These are phyloP conservation scores for Coreius guichenoti DNA, from an alignment of 2,797 vertebrate genomes.

Conservation along the genomic window DNA sequence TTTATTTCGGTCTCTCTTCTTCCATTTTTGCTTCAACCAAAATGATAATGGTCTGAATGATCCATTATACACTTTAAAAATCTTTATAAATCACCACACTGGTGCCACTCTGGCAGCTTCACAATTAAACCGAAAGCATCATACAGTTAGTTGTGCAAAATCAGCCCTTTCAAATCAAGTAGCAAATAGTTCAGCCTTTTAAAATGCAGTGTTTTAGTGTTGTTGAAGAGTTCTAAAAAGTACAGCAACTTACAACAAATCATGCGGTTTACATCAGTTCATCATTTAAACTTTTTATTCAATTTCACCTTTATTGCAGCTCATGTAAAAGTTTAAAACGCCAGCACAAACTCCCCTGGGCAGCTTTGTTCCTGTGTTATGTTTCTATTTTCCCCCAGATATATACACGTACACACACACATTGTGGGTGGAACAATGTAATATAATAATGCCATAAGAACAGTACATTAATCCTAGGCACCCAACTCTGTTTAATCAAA, in stretches of 20 bases:
- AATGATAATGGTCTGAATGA: not conserved
- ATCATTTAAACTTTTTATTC: not conserved
- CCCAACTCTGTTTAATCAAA: constrained; percentile 12
- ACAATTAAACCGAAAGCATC: constrained; percentile 1
- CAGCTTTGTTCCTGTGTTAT: constrained; percentile 11
- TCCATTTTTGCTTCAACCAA: not conserved
- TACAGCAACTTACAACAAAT: constrained; percentile 4
- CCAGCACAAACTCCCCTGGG: not conserved
- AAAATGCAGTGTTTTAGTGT: not conserved
- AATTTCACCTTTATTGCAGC: constrained; percentile 21
- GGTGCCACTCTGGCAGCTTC: not conserved
- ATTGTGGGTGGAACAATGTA: not conserved
- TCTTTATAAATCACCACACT: not conserved
- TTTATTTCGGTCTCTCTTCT: not conserved
- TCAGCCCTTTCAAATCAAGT: not conserved
- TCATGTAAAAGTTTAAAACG: not conserved
- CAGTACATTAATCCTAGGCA: not conserved
- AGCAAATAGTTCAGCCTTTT: not conserved
- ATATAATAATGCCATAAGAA: not conserved
- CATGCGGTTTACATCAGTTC: constrained; percentile 21
- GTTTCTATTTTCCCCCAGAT: not conserved
- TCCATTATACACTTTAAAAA: not conserved
- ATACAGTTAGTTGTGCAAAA: constrained; percentile 16
- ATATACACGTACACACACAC: not conserved
- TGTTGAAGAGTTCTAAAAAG: not conserved